Evolutionary conservation across 2,797 vertebrate genomes (phyloP), one percentile per base, ranked within the genome.

Genomic region (Danio choprae): DNA sequence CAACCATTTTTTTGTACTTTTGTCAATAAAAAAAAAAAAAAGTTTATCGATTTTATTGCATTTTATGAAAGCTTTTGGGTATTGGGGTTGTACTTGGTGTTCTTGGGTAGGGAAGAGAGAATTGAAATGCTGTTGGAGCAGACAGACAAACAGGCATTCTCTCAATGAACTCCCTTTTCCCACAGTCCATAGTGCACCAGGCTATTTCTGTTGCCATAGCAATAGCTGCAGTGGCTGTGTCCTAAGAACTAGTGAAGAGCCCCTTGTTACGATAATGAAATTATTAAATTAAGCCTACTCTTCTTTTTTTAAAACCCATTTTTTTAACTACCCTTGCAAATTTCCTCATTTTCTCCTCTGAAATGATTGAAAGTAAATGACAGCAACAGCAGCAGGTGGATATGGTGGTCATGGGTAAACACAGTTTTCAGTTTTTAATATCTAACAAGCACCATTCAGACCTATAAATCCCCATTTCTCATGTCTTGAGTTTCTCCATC

Each of bases 361-460:
- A 51, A 53, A 87, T 81, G 76, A 64, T 86, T 90, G 84, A 84
- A 73, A 76, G 81, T 81, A 74, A 80, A 68, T 44, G 40, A 38
- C 16, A 44, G 29, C 71, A 69, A 40, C 50, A 70, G 10, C 0
- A 10, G 10, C 75, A 7, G 63, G 43, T 73, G 8, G 56, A 48
- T 15, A 18, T 51, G 12, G 62, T 48, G 11, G 15, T 13, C 59
- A 1, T 58, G 4, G 36, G 29, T 4, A 50, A 41, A 56, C 16
- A 62, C 36, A 40, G 40, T 18, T 64, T 9, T 43, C 9, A 18
- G 3, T 16, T 58, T 72, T 58, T 22, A 44, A 44, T 44, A 16
- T 44, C 5, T 43, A 72, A 29, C 38, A 60, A 40, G 36, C 15
- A 64, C 5, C 59, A 44, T 15, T 9, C 7, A 29, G 41, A 46